Evolutionary conservation across 2,888 invertebrate species (phyloP), one percentile per base, ranked within the genome.

Genomic region (Teleiodes luculella): DNA sequence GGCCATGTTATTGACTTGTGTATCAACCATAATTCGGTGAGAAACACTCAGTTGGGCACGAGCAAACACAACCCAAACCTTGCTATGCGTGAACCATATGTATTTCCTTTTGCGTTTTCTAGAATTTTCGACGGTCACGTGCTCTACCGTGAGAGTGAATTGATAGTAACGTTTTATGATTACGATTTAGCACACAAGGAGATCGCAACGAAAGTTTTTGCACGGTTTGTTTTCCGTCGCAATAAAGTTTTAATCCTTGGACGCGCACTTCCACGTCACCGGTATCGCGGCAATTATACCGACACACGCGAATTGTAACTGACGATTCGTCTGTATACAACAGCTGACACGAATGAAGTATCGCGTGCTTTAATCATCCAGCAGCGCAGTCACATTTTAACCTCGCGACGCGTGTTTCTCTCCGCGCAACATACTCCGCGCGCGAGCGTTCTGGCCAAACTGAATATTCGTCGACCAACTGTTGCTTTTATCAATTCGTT

Each of bases 401-500:
- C 72, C 74, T 76, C 78, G 82, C 65, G 76, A 78, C 79, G 79
- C 57, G 63, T 67, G 65, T 69, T 62, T 65, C 65, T 60, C 70
- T 61, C 64, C 61, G 66, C 72, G 70, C 68, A 62, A 68, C 71
- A 74, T 73, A 70, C 71, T 61, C 74, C 70, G 64, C 74, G 65
- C 78, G 74, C 70, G 70, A 41, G 61, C 78, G 74, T 79, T 76
- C 76, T 74, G 77, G 76, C 65, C 79, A 70, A 81, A 89, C 88
- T 89, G 83, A 88, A 80, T 83, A 85, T 84, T 82, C 73, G 80
- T 75, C 69, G 76, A 78, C 76, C 80, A 79, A 81, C 84, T 78
- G 86, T 87, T 83, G 88, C 82, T 89, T 89, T 86, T 89, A 89
- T 88, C 84, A 89, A 83, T 82, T 86, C 76, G 66, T 64, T 72